These are phyloP conservation scores for Sarcophilus harrisii DNA, from an alignment of 2,797 vertebrate species.

Conservation along the genomic window DNA sequence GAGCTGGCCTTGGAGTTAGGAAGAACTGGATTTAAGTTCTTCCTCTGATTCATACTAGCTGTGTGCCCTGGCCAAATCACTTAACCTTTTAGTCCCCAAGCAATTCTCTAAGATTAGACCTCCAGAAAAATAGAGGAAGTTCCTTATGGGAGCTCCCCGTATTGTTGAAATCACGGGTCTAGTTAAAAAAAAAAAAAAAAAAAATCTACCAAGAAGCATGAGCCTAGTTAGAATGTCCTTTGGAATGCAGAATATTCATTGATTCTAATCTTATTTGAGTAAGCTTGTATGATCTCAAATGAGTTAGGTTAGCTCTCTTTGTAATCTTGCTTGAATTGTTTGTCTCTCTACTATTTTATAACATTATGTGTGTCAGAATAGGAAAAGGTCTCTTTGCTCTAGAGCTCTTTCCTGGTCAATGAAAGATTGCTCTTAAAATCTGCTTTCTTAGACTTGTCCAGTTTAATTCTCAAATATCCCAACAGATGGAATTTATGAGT, in stretches of 20 bases:
- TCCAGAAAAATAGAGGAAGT: neutral
- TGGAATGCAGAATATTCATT: conserved; percentile 66
- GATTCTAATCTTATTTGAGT: conserved; percentile 37
- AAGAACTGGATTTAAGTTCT: neutral
- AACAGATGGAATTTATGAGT: conserved; percentile 52
- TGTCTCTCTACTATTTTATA: conserved; percentile 48
- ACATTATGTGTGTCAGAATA: conserved; percentile 52
- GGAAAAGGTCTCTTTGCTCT: conserved; percentile 55
- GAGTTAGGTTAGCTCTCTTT: conserved; percentile 52
- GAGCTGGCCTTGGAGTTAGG: neutral
- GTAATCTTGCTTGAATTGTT: conserved; percentile 48
- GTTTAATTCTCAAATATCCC: conserved; percentile 49
- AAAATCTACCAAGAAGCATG: conserved; percentile 45
- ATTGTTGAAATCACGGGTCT: neutral
- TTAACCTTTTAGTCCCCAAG: neutral
- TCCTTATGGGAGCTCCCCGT: neutral
- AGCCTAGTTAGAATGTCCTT: conserved; percentile 38
- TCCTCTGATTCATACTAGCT: neutral
- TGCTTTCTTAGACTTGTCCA: conserved; percentile 18
- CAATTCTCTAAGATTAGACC: neutral
- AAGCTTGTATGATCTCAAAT: conserved; percentile 58
- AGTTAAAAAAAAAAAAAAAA: neutral
- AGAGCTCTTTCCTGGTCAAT: conserved; percentile 30
- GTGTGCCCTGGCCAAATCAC: neutral
- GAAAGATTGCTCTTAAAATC: conserved; percentile 31